Evolutionary conservation across 2,888 invertebrate genomes (phyloP).

Genomic region (Megastigmus dorsalis): DNA sequence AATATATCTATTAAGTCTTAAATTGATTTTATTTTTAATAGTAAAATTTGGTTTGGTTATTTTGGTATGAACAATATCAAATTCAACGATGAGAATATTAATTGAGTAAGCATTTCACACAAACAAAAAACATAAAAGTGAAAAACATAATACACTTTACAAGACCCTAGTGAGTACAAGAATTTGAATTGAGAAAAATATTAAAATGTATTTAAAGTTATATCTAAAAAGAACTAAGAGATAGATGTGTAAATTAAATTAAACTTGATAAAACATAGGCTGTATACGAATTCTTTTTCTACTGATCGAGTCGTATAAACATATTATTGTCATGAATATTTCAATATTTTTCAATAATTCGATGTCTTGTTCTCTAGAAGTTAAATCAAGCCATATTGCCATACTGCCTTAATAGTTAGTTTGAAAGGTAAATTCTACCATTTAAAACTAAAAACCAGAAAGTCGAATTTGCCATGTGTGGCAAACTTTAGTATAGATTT

Average conservation of each 20-base stretch:
- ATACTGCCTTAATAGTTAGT: slow-evolving; percentile 73
- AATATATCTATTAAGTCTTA: no score
- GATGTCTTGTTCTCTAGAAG: slow-evolving; percentile 42
- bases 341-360: slow-evolving; percentile 34
- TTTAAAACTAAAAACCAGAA: slow-evolving; percentile 39
- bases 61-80: background rate
- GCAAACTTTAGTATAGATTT: slow-evolving; percentile 34
- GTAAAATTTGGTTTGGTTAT: background rate
- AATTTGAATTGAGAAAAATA: slow-evolving; percentile 24
- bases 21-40: background rate
- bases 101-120: background rate
- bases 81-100: no score
- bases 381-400: slow-evolving; percentile 70
- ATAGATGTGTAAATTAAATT: background rate
- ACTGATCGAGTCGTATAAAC: background rate
- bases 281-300: slow-evolving; percentile 15
- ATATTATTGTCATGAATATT: background rate
- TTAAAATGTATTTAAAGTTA: background rate
- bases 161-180: slow-evolving; percentile 25
- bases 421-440: slow-evolving; percentile 49
- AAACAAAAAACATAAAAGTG: background rate
- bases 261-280: background rate
- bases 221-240: background rate
- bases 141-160: slow-evolving; percentile 6
- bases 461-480: slow-evolving; percentile 33